Evolutionary conservation across 2,113 vertebrate species (phyloP).

Genomic region (Megaleporinus macrocephalus): DNA sequence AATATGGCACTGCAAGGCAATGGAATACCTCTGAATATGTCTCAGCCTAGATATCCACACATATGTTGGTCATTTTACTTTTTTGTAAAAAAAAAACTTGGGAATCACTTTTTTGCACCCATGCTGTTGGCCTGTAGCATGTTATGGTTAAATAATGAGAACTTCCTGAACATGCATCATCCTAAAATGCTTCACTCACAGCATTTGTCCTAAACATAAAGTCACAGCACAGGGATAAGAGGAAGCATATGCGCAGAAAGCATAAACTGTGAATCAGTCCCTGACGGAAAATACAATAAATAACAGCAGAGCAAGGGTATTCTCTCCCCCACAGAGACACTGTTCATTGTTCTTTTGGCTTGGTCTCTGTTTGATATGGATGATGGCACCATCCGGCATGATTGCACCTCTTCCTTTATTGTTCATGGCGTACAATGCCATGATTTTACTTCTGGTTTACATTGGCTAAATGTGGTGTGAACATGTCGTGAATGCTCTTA

Average conservation of each 20-base stretch:
- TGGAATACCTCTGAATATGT: too few relatives aligned
- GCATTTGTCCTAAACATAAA: constrained; percentile 8
- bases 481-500: constrained; percentile 67
- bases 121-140: neutral
- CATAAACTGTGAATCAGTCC: constrained; percentile 57
- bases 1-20: too few relatives aligned
- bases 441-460: constrained; percentile 74
- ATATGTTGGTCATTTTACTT: too few relatives aligned
- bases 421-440: constrained; percentile 71
- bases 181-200: neutral
- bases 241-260: constrained; percentile 55
- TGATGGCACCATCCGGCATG: constrained; percentile 62
- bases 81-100: too few relatives aligned
- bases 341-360: constrained; percentile 66
- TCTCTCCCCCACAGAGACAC: constrained; percentile 41
- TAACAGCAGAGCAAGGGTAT: constrained; percentile 61
- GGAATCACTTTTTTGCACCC: too few relatives aligned
- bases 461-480: constrained; percentile 53
- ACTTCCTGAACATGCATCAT: neutral
- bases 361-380: constrained; percentile 65
- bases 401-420: constrained; percentile 62
- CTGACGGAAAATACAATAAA: constrained; percentile 64
- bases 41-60: too few relatives aligned
- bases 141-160: neutral
- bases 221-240: constrained; percentile 4